phyloP scores from a whole-genome alignment of 1,140 invertebrate genomes.

The Metopolophium dirhodum region DNA sequence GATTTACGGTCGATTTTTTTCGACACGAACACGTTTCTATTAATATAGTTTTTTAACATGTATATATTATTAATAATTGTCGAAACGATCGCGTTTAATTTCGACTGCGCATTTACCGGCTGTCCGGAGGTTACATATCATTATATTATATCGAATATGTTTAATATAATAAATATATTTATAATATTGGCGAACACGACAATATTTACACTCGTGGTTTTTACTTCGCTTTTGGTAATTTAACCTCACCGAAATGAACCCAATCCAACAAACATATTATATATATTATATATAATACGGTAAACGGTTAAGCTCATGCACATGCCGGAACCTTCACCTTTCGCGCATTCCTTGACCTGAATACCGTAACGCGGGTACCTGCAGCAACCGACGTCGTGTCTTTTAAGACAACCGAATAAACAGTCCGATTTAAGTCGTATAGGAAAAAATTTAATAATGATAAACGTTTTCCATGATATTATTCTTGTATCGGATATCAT shows the following conservation, averaged over 20 bases:
- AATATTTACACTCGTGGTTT: constrained; percentile 14
- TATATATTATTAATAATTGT: neutral
- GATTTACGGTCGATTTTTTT: neutral
- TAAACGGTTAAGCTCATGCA: constrained; percentile 32
- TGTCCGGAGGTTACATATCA: neutral
- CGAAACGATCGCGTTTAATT: neutral
- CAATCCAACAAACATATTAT: neutral
- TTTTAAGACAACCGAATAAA: neutral
- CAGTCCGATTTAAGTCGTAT: neutral
- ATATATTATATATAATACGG: neutral
- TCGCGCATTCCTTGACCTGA: constrained; percentile 55
- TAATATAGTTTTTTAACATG: neutral
- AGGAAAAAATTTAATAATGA: neutral
- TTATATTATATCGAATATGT: neutral
- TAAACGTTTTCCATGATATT: constrained; percentile 3
- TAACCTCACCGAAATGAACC: constrained; percentile 18
- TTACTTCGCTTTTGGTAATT: constrained; percentile 1
- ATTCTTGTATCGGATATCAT: neutral
- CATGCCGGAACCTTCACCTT: constrained; percentile 53
- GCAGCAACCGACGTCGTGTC: neutral
- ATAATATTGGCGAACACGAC: neutral
- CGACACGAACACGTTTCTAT: neutral
- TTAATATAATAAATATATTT: neutral
- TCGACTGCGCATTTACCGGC: neutral
- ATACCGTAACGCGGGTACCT: constrained; percentile 20